Evolutionary conservation across 2,113 vertebrate species (phyloP), one percentile per base, ranked within the genome.

Genomic region (Procapra przewalskii): DNA sequence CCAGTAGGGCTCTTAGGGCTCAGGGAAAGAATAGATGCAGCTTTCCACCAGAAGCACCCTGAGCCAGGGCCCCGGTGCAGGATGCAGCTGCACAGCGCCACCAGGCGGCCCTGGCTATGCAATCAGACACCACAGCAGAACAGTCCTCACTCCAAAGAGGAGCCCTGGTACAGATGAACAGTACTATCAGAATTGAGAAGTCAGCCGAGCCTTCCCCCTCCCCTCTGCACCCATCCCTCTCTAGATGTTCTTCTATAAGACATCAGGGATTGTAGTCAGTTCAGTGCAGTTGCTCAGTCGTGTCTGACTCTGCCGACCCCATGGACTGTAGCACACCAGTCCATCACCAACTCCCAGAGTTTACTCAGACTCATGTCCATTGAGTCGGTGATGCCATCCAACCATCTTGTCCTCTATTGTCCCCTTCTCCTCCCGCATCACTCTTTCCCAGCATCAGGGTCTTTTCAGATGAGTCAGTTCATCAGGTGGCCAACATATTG

Each of bases 261-360:
- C 6, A 31, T 43, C 64, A 59, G 77, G 52, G 25, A 91, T 77
- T 36, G 10, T 19, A 71, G 67, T 71, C n/a, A 71, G 67, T 40
- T 40, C n/a, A 6, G 10, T 40, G 36, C 64, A 71, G n/a, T 71
- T 3, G 9, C 64, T 71, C 64, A 36, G 64, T 71, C 5, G 0
- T 71, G 67, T 71, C 4, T 0, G 0, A 36, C n/a, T 71, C 67
- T 71, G 64, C 0, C 0, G 0, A 71, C 19, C 19, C n/a, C n/a
- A 71, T 40, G 67, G 19, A 71, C 67, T 23, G 67, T 9, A 40
- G 67, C 19, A 71, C 0, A 0, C n/a, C 64, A 71, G 64, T 71
- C 64, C n/a, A 23, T 71, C 0, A 0, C 64, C n/a, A 40, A 1
- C 19, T 40, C 67, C 19, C 5, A 11, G 67, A 23, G 19, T 71